Evolutionary conservation across 1,140 invertebrate species (phyloP).

Genomic region (Bombus pascuorum): DNA sequence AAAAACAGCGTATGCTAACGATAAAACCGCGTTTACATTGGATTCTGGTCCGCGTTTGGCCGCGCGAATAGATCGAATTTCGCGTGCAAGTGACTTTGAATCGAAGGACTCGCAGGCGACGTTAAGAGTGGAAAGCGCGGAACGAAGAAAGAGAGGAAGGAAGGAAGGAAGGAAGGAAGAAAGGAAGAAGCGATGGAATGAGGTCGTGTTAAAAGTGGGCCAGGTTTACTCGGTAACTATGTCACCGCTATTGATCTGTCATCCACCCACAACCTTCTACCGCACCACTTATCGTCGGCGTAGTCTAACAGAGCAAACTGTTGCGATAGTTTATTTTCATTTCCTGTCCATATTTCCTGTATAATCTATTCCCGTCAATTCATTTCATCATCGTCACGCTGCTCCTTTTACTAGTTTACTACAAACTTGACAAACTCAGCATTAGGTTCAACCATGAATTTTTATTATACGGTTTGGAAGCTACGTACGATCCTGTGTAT

Average conservation of each 20-base stretch:
- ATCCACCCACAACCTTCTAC: conserved; percentile 66
- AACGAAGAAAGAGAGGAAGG: not conserved
- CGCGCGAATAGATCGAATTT: too few species aligned
- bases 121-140: not conserved
- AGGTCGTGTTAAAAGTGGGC: conserved; percentile 77
- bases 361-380: not conserved
- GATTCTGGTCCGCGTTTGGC: too few species aligned
- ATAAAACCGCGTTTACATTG: too few species aligned
- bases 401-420: not conserved
- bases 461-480: not conserved
- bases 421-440: not conserved
- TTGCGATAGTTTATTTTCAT: conserved; percentile 70
- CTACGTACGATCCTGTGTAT: not conserved
- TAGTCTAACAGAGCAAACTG: conserved; percentile 64
- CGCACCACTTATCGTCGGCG: conserved; percentile 54
- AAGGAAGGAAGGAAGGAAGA: conserved; percentile 8
- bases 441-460: not conserved
- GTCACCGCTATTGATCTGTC: conserved; percentile 79
- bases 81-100: too few species aligned
- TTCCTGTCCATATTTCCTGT: conserved; percentile 33
- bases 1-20: not conserved
- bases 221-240: conserved; percentile 82
- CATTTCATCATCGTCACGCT: not conserved
- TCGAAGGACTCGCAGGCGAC: too few species aligned
- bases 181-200: conserved; percentile 67